Evolutionary conservation across 2,797 vertebrate genomes (phyloP).

Genomic region (Apogon talboti): DNA sequence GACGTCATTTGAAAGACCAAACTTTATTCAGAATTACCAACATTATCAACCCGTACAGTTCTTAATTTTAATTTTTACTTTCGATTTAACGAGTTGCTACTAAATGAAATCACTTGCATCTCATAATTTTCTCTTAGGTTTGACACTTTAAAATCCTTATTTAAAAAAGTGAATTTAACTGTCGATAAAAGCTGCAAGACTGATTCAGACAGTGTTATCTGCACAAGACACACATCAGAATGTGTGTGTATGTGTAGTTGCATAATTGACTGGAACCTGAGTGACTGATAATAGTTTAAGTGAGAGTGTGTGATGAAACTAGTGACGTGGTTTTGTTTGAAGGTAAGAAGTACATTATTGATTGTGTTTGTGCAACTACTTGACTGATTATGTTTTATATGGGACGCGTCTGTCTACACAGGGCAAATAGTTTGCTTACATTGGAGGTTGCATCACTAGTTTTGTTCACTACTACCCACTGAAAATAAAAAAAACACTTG

Average conservation of each 20-base stretch:
- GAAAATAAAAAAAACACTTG: too few relatives aligned
- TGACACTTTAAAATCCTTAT: slow-evolving; percentile 20
- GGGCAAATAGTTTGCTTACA: neutral
- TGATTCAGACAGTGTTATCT: slow-evolving; percentile 22
- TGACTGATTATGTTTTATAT: neutral
- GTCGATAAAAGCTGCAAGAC: slow-evolving; percentile 41
- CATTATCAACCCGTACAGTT: neutral
- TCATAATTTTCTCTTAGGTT: slow-evolving; percentile 11
- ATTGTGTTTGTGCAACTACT: slow-evolving; percentile 19
- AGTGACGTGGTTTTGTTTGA: slow-evolving; percentile 59
- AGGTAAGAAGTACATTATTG: slow-evolving; percentile 23
- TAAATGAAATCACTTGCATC: neutral
- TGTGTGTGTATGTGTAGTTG: neutral
- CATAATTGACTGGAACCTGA: slow-evolving; percentile 19
- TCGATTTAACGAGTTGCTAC: too few relatives aligned
- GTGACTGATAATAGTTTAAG: slow-evolving; percentile 33
- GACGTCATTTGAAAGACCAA: neutral
- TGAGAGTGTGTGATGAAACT: slow-evolving; percentile 42
- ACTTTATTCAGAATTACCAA: neutral
- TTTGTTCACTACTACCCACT: too few relatives aligned
- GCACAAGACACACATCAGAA: slow-evolving; percentile 9
- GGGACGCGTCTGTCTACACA: too few relatives aligned
- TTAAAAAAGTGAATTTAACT: slow-evolving; percentile 31
- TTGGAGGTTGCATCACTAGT: too few relatives aligned
- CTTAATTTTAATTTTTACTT: too few relatives aligned